phyloP scores from a whole-genome alignment of 2,888 invertebrate species.

The Protophormia terraenovae region DNA sequence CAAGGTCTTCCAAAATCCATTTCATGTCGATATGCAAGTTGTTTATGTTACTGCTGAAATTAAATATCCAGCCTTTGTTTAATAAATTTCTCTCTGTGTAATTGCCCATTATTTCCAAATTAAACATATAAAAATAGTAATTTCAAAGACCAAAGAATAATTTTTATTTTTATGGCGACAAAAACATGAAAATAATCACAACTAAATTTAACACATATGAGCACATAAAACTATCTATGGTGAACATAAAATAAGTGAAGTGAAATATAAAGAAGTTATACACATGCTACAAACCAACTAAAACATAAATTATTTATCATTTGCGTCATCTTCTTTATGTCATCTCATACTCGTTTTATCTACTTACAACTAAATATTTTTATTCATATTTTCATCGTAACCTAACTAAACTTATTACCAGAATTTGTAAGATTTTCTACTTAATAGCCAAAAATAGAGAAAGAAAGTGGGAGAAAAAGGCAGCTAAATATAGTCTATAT shows the following conservation, averaged over 20 bases:
- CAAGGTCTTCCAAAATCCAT: too few relatives aligned
- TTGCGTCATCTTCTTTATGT: background rate
- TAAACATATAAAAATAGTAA: too few relatives aligned
- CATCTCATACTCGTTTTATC: slow-evolving; percentile 9
- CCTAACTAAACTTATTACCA: background rate
- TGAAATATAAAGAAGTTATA: background rate
- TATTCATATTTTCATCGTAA: slow-evolving; percentile 21
- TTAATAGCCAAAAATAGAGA: too few relatives aligned
- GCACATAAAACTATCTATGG: background rate
- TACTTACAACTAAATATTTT: slow-evolving; percentile 18
- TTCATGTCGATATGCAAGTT: too few relatives aligned
- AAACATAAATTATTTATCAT: background rate
- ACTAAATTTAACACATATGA: too few relatives aligned
- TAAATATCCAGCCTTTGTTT: too few relatives aligned
- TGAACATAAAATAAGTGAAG: background rate
- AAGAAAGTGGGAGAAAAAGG: background rate
- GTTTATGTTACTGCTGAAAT: too few relatives aligned
- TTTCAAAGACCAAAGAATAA: too few relatives aligned
- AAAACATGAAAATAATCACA: too few relatives aligned
- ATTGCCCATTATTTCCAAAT: too few relatives aligned
- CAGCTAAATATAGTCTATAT: background rate
- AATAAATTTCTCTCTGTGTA: too few relatives aligned
- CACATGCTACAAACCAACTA: background rate
- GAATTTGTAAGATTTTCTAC: background rate
- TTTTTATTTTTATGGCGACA: too few relatives aligned